Conservation (phyloP, 2,888 invertebrate genomes). For the Sussaba pulchella region DNA sequence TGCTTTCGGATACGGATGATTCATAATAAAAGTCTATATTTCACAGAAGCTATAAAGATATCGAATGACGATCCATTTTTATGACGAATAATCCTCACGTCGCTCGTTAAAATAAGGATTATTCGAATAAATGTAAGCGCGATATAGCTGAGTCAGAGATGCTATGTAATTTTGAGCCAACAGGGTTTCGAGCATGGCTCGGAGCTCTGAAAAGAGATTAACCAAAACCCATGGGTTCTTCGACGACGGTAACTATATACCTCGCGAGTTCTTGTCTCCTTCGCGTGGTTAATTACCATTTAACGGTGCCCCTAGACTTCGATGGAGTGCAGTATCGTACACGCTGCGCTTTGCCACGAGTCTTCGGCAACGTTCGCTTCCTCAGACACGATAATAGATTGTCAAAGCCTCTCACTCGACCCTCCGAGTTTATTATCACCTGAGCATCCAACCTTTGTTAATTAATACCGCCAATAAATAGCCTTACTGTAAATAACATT, state of each 20-base stretch:
- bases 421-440: conserved; percentile 24
- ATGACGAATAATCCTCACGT: not conserved
- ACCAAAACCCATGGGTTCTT: conserved; percentile 44
- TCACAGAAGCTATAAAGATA: not conserved
- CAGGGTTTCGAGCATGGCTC: conserved; percentile 39
- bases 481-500: too few relatives aligned
- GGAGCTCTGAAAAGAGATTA: conserved; percentile 56
- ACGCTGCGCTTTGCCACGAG: conserved; percentile 20
- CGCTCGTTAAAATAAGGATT: too few relatives aligned
- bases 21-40: not conserved
- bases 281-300: conserved; percentile 57
- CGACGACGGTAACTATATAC: conserved; percentile 40
- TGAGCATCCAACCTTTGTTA: not conserved
- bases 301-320: conserved; percentile 39
- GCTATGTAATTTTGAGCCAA: conserved; percentile 34
- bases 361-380: conserved; percentile 22
- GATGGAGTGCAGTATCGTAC: conserved; percentile 25
- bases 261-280: conserved; percentile 21
- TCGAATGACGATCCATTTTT: not conserved
- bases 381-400: conserved; percentile 36
- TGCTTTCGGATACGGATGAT: not conserved
- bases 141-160: too few relatives aligned
- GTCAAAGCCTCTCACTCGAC: conserved; percentile 18
- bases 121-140: too few relatives aligned
- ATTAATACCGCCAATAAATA: too few relatives aligned